Conservation (phyloP, 1,140 invertebrate species). For the Temnothorax nylanderi region DNA sequence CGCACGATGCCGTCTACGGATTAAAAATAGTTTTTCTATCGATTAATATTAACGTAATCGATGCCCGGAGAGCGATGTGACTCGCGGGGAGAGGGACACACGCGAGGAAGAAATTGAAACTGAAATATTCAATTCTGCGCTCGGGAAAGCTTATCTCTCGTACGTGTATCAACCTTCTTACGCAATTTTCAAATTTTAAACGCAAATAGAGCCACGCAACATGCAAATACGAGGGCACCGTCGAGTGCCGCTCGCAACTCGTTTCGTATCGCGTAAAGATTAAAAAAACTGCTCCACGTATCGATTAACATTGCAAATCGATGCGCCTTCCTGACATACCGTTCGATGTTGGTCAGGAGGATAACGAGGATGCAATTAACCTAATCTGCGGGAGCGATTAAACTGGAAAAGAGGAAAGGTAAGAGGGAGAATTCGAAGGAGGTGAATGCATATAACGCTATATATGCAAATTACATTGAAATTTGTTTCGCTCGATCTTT, state of each 20-base stretch:
- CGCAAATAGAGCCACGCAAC: background rate
- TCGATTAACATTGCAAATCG: slow-evolving; percentile 24
- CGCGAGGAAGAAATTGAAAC: background rate
- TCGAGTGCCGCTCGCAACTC: background rate
- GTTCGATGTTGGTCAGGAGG: background rate
- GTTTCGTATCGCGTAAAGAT: background rate
- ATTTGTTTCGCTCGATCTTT: slow-evolving; percentile 50
- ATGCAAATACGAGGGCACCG: background rate
- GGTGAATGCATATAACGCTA: slow-evolving; percentile 52
- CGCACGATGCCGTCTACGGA: background rate
- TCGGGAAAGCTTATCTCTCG: background rate
- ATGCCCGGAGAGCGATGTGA: background rate
- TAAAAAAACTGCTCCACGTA: background rate
- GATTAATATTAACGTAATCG: slow-evolving; percentile 6
- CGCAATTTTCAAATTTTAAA: slow-evolving; percentile 31
- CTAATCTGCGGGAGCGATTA: background rate
- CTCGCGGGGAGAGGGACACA: no score
- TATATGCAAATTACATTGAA: slow-evolving; percentile 60
- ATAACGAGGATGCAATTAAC: slow-evolving; percentile 9
- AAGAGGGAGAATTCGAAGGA: background rate
- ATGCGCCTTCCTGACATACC: background rate
- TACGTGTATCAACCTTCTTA: background rate
- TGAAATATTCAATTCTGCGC: background rate
- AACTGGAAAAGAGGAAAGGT: background rate
- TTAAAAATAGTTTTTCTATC: slow-evolving; percentile 38